Evolutionary conservation across 2,797 vertebrate genomes (phyloP).

Genomic region (Enteromius anoplus): DNA sequence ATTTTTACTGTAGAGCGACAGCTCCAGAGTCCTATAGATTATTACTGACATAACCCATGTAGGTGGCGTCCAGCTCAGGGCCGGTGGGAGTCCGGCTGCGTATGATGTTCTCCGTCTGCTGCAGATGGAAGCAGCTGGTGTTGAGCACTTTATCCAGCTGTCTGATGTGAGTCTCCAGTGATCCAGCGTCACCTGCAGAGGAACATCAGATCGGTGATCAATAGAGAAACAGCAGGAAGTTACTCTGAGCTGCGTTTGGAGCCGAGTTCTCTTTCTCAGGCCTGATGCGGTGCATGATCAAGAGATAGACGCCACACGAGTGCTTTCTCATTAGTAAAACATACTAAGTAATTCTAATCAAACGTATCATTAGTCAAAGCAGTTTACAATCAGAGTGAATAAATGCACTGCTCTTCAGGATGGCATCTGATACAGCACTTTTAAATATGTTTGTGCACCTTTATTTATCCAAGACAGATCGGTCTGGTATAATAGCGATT

Average conservation of each 20-base stretch:
- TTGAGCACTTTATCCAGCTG: conserved; percentile 92
- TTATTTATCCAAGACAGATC: neutral
- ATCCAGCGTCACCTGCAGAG: conserved; percentile 80
- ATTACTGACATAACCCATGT: conserved; percentile 93
- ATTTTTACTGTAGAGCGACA: neutral
- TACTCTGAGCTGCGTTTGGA: conserved; percentile 5
- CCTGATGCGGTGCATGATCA: conserved; percentile 36
- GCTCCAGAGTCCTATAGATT: neutral
- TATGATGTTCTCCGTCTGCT: conserved; percentile 86
- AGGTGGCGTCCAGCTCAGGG: conserved; percentile 87
- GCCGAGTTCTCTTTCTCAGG: neutral
- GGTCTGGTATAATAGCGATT: neutral
- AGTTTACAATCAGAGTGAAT: conserved; percentile 34
- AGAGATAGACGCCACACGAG: conserved; percentile 11
- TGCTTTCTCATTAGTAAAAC: conserved; percentile 10
- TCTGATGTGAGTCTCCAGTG: conserved; percentile 87
- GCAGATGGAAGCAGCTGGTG: conserved; percentile 86
- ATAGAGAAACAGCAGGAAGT: neutral
- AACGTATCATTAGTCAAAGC: conserved; percentile 51
- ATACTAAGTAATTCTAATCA: conserved; percentile 1
- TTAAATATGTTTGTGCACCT: neutral
- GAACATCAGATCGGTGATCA: conserved; percentile 17
- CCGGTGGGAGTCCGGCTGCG: conserved; percentile 84
- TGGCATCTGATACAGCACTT: neutral
- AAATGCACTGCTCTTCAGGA: neutral